Base-by-base conservation (phyloP, 2,113 vertebrate genomes). In the Trichechus manatus region DNA sequence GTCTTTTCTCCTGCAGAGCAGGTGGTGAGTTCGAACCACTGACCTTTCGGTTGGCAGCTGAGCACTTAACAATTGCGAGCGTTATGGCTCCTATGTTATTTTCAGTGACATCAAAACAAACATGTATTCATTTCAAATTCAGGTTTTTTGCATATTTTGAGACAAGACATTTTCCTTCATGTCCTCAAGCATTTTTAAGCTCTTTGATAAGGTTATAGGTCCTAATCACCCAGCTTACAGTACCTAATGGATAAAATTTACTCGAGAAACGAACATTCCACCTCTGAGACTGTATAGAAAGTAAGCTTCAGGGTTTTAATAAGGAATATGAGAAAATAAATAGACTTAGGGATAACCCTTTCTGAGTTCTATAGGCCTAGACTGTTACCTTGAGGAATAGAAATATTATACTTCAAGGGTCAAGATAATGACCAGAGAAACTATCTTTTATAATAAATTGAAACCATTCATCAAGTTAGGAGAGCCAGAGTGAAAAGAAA, bases 391-490 rank as follows among this genome's bases (percentile, higher is more conserved):
- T 61, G 33, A 91, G 33, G 10, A 94, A 61, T 0, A 87, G 11
- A 92, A 94, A 82, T 56, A 84, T 68, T 91, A 92, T n/a, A 82
- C 33, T 3, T 53, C 44, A 6, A 15, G 22, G 44, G 75, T 90
- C 84, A 93, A 75, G 29, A 92, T 92, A 91, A 80, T 77, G 74
- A 91, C 27, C 31, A 78, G 23, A 79, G 77, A 93, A 90, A 61
- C 11, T 44, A 47, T 47, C n/a, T 53, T 5, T 80, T 63, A 78
- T 75, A 59, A 79, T 82, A 89, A 86, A 93, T 13, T 87, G 20
- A 86, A 95, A 78, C 8, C 14, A 61, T 91, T 87, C 31, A 93
- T 86, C 56, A 79, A 85, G n/a, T 83, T 70, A 83, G 36, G 47
- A 95, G 39, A 63, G 47, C 20, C 25, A 31, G 25, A 79, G 19